Conservation (phyloP, 2,888 invertebrate species). For the Abscondita cerata region DNA sequence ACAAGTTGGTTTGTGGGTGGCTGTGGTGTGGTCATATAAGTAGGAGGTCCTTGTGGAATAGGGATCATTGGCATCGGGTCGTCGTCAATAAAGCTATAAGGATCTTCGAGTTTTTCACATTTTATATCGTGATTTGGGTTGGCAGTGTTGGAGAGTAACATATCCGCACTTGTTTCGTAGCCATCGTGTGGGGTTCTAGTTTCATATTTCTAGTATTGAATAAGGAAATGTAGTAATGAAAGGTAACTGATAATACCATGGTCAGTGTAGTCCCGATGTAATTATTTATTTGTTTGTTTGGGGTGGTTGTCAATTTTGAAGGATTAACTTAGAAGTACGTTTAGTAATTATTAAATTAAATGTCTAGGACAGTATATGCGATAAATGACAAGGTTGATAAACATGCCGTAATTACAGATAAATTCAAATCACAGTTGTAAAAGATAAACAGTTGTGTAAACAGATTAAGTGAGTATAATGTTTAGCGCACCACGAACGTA, state of each 20-base stretch:
- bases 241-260: no score
- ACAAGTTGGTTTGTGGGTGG: constrained; percentile 50
- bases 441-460: constrained; percentile 19
- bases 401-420: constrained; percentile 20
- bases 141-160: constrained; percentile 59
- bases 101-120: constrained; percentile 68
- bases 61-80: constrained; percentile 64
- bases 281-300: no score
- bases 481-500: constrained; percentile 10
- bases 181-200: constrained; percentile 82
- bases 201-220: constrained; percentile 56
- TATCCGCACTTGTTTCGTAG: constrained; percentile 82
- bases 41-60: constrained; percentile 54
- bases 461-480: constrained; percentile 13
- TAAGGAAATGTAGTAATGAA: not conserved
- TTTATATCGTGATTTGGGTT: constrained; percentile 56
- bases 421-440: constrained; percentile 5
- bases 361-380: no score
- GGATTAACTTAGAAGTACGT: no score
- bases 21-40: constrained; percentile 53
- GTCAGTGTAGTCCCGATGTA: no score
- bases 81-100: constrained; percentile 87
- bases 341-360: no score
- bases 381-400: constrained; percentile 18
- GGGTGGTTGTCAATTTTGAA: no score